Base-by-base conservation (phyloP, 2,797 vertebrate species). In the Sandelia bainsii region DNA sequence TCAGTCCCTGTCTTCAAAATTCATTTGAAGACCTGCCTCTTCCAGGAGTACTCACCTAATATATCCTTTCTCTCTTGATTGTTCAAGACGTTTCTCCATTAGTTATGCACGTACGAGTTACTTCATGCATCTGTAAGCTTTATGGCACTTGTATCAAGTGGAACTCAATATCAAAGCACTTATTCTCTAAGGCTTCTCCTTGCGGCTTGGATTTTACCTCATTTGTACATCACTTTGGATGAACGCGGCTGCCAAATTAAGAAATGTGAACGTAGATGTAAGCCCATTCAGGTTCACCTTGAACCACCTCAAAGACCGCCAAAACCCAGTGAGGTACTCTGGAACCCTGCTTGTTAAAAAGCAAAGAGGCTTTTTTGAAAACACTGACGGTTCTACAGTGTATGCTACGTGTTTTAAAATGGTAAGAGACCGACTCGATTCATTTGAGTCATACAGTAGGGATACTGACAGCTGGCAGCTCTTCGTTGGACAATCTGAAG, bases 401-500 rank as follows among this genome's bases (percentile, higher is more conserved):
- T 37, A 17, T 19, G 37, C 37, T 39, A 20, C 48, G 40, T 34
- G 16, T 40, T 65, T 64, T 10, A 27, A 70, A 51, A 32, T 22
- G n/a, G 9, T 6, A 8, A 13, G 49, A 67, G 22, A 52, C 17
- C 58, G 51, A 54, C n/a, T 37, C 8, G 0, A 17, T 40, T 40
- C n/a, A 14, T 69, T 9, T 46, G 25, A 63, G 51, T 65, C 10
- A 59, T 3, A 25, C 14, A 25, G 25, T 25, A 25, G 25, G 27
- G 13, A 29, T 9, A 10, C 40, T 49, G 62, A 49, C 22, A 49
- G 22, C 45, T 56, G 39, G 49, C 20, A 19, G 42, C 49, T 57
- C 39, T 16, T 70, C 19, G 1, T 2, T 56, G 13, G 42, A 64
- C 17, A 19, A 48, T 46, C 2, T 53, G 40, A 77, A 77, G 73